phyloP scores from a whole-genome alignment of 2,797 vertebrate genomes.

The Pteropus rufus region DNA sequence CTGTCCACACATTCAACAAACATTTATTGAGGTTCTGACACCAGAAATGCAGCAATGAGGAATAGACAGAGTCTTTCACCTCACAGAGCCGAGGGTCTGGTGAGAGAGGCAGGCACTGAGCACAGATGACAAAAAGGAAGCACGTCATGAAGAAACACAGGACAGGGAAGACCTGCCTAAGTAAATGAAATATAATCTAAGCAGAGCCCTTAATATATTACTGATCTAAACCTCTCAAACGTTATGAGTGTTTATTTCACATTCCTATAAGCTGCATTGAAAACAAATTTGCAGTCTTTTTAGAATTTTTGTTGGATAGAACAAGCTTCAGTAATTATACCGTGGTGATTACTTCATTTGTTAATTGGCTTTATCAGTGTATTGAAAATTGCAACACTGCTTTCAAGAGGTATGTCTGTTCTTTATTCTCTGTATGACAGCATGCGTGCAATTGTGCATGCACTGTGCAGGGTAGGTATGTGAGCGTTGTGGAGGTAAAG shows the following conservation, averaged over 20 bases:
- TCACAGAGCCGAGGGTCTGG: neutral
- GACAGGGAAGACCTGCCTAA: neutral
- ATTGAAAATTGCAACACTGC: neutral
- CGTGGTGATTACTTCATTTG: neutral
- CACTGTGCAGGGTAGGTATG: fast-evolving
- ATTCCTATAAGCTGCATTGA: neutral
- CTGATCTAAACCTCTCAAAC: neutral
- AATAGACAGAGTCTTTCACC: neutral
- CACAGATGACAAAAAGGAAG: fast-evolving
- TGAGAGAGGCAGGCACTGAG: neutral
- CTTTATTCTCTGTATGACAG: neutral
- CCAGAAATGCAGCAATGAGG: neutral
- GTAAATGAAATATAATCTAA: neutral
- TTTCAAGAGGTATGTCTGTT: neutral
- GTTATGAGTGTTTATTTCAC: neutral
- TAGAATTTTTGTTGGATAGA: neutral
- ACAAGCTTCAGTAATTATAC: neutral
- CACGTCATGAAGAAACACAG: neutral
- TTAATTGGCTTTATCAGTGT: neutral
- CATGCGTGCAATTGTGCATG: neutral
- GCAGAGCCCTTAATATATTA: neutral
- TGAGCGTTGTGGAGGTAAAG: neutral
- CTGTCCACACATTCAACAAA: neutral
- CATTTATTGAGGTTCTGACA: neutral
- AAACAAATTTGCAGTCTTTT: neutral